Base-by-base conservation (phyloP, 2,888 invertebrate genomes). In the Leptinotarsa peninsularis region DNA sequence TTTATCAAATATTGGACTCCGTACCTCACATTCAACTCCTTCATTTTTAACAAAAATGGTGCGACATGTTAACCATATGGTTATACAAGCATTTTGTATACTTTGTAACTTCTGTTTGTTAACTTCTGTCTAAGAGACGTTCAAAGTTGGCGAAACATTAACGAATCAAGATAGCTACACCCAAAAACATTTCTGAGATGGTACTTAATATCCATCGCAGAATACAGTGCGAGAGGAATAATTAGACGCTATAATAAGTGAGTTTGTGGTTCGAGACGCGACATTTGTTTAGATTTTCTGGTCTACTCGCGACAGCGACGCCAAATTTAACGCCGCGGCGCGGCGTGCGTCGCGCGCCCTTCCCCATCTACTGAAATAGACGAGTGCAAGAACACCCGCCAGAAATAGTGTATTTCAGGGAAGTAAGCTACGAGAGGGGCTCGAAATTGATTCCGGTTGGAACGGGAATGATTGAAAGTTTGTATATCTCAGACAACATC, bases 241-340 rank as follows among this genome's bases (percentile, higher is more conserved):
- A 75, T 81, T 69, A 79, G 78, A 81, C 82, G 81, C 81, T 80
- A 81, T 82, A 83, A 82, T 82, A 81, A 85, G 83, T 82, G 82
- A 84, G 83, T 84, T 83, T 84, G 84, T 79, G 83, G 85, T 82
- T 81, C 75, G 82, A 83, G 84, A 81, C 84, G 84, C 84, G 84
- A 85, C 85, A 83, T 86, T 85, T 85, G 85, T 86, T 86, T 85
- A 85, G 85, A 86, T 86, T 85, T 85, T 85, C 84, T 84, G 85
- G 85, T 84, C 83, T 83, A 83, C 82, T 84, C 86, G 82, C 80
- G 85, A 83, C 83, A 79, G 85, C 83, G 85, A 86, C 85, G 86
- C 86, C 86, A 86, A 86, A 86, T 86, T 86, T 86, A 86, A 85
- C 85, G 83, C 83, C 80, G 82, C 72, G 81, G 78, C 76, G 72